These are phyloP conservation scores for Caerostris extrusa DNA, from an alignment of 1,140 invertebrate genomes.

Conservation along the genomic window DNA sequence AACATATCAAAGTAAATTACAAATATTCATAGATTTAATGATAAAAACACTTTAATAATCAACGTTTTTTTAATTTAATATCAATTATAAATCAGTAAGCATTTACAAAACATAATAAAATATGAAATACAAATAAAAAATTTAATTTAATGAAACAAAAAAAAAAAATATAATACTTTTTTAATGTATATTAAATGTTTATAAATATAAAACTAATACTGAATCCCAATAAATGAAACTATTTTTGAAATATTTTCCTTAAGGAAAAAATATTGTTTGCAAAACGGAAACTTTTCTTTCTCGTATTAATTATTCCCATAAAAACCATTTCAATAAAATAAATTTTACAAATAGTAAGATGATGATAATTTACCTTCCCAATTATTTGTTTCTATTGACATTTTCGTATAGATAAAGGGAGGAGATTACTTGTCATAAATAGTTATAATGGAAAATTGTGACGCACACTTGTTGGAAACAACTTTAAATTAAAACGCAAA, in stretches of 20 bases:
- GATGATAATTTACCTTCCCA: slow-evolving; percentile 49
- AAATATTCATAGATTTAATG: too few relatives aligned
- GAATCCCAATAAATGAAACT: not conserved
- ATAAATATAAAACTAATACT: too few relatives aligned
- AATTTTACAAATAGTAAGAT: not conserved
- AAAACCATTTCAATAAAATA: not conserved
- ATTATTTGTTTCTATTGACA: slow-evolving; percentile 49
- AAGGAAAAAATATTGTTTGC: not conserved
- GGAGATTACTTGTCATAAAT: slow-evolving; percentile 28
- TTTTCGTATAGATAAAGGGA: not conserved
- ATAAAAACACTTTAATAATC: too few relatives aligned
- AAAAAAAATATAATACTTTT: too few relatives aligned
- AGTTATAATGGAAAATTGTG: slow-evolving; percentile 35
- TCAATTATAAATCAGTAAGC: too few relatives aligned
- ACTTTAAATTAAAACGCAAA: not conserved
- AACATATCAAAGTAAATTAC: too few relatives aligned
- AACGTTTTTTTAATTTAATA: too few relatives aligned
- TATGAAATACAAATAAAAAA: too few relatives aligned
- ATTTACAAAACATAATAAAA: too few relatives aligned
- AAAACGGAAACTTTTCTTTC: not conserved
- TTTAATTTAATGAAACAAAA: too few relatives aligned
- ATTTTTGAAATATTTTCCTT: not conserved
- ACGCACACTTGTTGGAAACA: slow-evolving; percentile 55
- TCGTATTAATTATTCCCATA: not conserved
- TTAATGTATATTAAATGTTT: too few relatives aligned